A percentile compares a stretch with the other conserved stretches of the same genome.
These are phyloP conservation scores for Amniataba percoides DNA, from an alignment of 2,797 vertebrate genomes.

Conservation along the genomic window DNA sequence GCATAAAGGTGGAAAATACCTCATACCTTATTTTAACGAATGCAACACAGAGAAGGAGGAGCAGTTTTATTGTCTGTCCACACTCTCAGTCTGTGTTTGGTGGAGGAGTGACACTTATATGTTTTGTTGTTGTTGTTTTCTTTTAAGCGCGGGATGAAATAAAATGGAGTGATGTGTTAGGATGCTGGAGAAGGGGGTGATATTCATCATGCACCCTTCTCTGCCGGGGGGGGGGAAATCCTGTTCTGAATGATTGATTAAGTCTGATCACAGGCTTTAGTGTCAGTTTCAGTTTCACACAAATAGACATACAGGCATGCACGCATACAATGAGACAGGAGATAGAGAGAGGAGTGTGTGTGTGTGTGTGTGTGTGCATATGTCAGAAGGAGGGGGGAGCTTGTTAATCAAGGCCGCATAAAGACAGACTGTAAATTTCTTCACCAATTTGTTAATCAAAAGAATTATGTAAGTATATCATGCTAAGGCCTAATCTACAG, in stretches of 20 bases:
- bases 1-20: slow-evolving; percentile 25
- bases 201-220: slow-evolving; percentile 29
- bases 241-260: slow-evolving; percentile 47
- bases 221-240: slow-evolving; percentile 26
- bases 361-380: slow-evolving; percentile 11
- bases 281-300: slow-evolving; percentile 29
- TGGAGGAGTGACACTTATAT: slow-evolving; percentile 21
- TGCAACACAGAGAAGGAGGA: slow-evolving; percentile 5
- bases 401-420: slow-evolving; percentile 40
- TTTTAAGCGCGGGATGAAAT: slow-evolving; percentile 34
- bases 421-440: slow-evolving; percentile 38
- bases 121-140: not conserved
- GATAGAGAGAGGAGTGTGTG: slow-evolving; percentile 5
- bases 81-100: not conserved
- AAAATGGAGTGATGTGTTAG: slow-evolving; percentile 20
- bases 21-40: slow-evolving; percentile 28
- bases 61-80: slow-evolving; percentile 13
- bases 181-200: slow-evolving; percentile 16
- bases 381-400: slow-evolving; percentile 19
- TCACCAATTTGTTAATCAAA: slow-evolving; percentile 67
- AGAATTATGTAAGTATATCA: slow-evolving; percentile 42
- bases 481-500: not conserved
- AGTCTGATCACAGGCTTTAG: slow-evolving; percentile 29
- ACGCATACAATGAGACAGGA: not conserved
- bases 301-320: not conserved